phyloP scores from a whole-genome alignment of 2,113 vertebrate species.

The Sceloporus tristichus region DNA sequence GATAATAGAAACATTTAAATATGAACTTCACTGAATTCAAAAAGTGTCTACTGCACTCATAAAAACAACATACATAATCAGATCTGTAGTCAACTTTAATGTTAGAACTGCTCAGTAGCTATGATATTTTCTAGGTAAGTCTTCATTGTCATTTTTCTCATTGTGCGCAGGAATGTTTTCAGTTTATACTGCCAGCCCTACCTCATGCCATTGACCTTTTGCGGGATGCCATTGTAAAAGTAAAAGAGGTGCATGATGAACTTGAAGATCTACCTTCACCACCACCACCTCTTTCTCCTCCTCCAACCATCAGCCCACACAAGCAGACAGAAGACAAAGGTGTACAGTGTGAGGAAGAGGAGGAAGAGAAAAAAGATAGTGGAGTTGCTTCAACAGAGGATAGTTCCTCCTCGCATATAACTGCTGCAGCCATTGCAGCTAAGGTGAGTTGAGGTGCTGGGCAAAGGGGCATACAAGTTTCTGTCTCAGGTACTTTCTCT shows the following conservation, averaged over 20 bases:
- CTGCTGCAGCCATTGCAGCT: conserved; percentile 95
- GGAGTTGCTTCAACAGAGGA: conserved; percentile 97
- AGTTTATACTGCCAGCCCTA: conserved; percentile 98
- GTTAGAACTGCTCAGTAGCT: conserved; percentile 18
- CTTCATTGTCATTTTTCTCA: conserved; percentile 63
- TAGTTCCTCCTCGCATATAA: conserved; percentile 97
- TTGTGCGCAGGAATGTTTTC: conserved; percentile 94
- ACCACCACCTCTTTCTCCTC: conserved; percentile 91
- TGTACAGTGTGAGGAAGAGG: conserved; percentile 97
- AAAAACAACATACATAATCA: conserved; percentile 21
- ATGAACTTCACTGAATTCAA: conserved; percentile 20
- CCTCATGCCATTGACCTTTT: conserved; percentile 98
- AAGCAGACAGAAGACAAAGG: conserved; percentile 97
- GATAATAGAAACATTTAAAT: conserved; percentile 14
- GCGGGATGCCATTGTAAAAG: conserved; percentile 93
- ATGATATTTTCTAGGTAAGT: conserved; percentile 40
- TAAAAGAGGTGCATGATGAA: conserved; percentile 95
- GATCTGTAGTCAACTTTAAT: conserved; percentile 22
- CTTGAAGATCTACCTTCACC: conserved; percentile 97
- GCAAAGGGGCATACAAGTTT: conserved; percentile 39
- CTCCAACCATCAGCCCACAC: conserved; percentile 92
- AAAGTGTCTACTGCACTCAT: conserved; percentile 24
- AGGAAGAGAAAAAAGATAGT: conserved; percentile 98
- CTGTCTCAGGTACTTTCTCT: conserved; percentile 55
- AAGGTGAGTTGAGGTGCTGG: conserved; percentile 84